Percentiles rank a stretch among this genome's conserved stretches.
These are phyloP conservation scores for Campylomormyrus tamandua DNA, from an alignment of 2,113 vertebrate species.

Conservation along the genomic window DNA sequence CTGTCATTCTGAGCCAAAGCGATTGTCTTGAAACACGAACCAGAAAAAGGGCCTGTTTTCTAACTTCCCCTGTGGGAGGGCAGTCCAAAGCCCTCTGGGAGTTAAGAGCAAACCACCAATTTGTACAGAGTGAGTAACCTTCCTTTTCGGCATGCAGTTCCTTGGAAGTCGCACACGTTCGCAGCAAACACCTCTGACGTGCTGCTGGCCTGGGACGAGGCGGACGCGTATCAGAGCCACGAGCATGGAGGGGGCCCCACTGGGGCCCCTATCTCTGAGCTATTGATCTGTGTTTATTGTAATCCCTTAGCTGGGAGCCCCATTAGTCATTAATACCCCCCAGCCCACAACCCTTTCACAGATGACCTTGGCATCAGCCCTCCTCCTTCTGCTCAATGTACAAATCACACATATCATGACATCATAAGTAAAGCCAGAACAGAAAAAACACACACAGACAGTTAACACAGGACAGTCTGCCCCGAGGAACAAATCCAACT, in stretches of 20 bases:
- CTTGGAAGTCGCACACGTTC: background rate
- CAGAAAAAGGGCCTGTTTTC: conserved; percentile 9
- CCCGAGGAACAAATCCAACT: background rate
- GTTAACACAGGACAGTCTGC: conserved; percentile 10
- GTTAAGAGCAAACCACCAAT: background rate
- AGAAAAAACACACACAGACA: conserved; percentile 5
- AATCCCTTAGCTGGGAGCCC: conserved; percentile 6
- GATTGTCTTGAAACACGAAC: background rate
- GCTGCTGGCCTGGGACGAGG: background rate
- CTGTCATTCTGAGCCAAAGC: background rate
- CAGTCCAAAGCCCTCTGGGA: background rate
- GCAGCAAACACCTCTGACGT: background rate
- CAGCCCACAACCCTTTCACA: background rate
- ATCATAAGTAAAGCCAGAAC: conserved; percentile 4
- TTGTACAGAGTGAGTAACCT: background rate
- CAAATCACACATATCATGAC: conserved; percentile 11
- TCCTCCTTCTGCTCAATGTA: conserved; percentile 7
- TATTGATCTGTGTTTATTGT: conserved; percentile 4
- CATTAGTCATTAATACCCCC: background rate
- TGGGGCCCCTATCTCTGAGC: background rate
- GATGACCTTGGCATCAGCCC: conserved; percentile 10
- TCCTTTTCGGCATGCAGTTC: background rate
- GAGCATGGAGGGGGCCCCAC: background rate
- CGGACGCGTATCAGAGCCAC: background rate
- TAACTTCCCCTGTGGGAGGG: conserved; percentile 11